Percentiles rank a stretch among this genome's conserved stretches.
Conservation (phyloP, 2,797 vertebrate species). For the Rhinoraja longicauda region DNA sequence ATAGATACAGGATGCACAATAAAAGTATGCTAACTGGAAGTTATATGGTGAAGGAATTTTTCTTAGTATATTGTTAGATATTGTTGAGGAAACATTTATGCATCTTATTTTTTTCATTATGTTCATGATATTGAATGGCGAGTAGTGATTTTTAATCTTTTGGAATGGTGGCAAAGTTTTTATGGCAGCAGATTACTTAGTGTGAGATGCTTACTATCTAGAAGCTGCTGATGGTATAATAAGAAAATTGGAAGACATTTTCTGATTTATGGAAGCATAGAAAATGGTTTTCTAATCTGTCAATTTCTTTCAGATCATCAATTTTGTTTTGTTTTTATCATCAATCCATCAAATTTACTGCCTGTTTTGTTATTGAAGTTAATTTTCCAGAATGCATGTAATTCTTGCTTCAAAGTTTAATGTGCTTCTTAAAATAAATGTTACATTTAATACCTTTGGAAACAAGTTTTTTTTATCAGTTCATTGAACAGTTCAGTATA, state of each 20-base stretch:
- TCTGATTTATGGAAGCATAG: not conserved
- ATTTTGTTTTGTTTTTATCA: not conserved
- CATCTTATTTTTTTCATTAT: not conserved
- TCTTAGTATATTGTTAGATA: not conserved
- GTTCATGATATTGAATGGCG: not conserved
- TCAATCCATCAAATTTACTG: not conserved
- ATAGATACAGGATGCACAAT: not conserved
- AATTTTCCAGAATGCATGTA: constrained; percentile 28
- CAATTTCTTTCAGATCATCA: not conserved
- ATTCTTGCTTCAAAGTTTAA: constrained; percentile 32
- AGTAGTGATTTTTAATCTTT: not conserved
- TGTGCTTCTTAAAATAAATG: constrained; percentile 35
- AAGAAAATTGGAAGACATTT: not conserved
- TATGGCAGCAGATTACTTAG: not conserved
- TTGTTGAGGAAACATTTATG: not conserved
- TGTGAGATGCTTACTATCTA: not conserved
- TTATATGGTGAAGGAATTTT: not conserved
- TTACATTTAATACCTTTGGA: constrained; percentile 55
- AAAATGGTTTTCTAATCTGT: not conserved
- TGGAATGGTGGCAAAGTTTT: not conserved
- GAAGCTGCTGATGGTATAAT: not conserved
- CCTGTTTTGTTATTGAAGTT: not conserved
- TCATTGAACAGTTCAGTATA: constrained; percentile 39
- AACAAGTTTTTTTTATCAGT: constrained; percentile 45
- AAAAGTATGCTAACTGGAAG: not conserved